These are phyloP conservation scores for Melanostigma gelatinosum DNA, from an alignment of 2,113 vertebrate species.

Conservation along the genomic window DNA sequence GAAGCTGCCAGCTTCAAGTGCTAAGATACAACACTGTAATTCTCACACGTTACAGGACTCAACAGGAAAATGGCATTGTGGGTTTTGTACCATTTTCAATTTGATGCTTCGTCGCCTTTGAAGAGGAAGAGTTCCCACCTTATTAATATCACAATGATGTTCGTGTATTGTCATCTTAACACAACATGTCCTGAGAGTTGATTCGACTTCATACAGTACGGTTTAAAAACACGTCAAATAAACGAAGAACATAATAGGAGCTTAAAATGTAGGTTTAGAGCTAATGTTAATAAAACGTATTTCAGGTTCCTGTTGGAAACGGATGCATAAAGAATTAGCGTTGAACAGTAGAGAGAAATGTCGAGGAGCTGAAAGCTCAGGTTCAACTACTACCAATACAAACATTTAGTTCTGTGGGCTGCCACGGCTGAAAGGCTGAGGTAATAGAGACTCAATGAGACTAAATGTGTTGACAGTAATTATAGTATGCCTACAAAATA, in stretches of 20 bases:
- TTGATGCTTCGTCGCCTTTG: not conserved
- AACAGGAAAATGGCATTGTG: not conserved
- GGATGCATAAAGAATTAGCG: not conserved
- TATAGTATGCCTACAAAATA: not conserved
- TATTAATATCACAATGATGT: not conserved
- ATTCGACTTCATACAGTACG: not conserved
- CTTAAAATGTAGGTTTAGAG: not conserved
- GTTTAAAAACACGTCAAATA: not conserved
- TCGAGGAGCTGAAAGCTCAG: conserved; percentile 1
- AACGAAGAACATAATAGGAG: too few relatives aligned
- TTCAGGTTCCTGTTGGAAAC: not conserved
- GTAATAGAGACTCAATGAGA: conserved; percentile 1
- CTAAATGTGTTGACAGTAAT: not conserved
- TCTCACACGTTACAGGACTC: not conserved
- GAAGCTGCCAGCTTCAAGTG: not conserved
- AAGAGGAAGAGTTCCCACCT: not conserved
- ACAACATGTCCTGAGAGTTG: not conserved
- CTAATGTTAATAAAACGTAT: not conserved
- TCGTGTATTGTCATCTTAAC: not conserved
- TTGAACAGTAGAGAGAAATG: not conserved
- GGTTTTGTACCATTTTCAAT: not conserved
- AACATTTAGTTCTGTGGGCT: not conserved
- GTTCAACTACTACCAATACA: not conserved
- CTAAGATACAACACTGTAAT: not conserved
- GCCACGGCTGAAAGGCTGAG: not conserved